Conservation (phyloP, 2,888 invertebrate genomes). For the Zhuqinia jingwanae region DNA sequence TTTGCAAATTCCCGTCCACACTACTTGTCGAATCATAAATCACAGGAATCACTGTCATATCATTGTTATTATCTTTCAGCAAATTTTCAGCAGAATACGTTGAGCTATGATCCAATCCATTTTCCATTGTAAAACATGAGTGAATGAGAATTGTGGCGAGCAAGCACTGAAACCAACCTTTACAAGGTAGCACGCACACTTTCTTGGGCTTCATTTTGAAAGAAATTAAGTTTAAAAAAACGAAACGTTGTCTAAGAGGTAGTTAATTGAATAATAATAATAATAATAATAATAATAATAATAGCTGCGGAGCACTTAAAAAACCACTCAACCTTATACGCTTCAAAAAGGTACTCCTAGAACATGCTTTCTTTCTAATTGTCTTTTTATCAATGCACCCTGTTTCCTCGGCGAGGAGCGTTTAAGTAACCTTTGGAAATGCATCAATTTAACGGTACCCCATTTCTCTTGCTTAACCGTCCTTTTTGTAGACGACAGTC, state of each 20-base stretch:
- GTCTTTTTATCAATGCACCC: constrained; percentile 61
- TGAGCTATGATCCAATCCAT: too few relatives aligned
- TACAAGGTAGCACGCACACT: constrained; percentile 39
- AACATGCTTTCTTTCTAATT: constrained; percentile 35
- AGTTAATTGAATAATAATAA: too few relatives aligned
- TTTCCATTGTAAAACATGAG: neutral
- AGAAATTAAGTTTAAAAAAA: too few relatives aligned
- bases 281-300: too few relatives aligned
- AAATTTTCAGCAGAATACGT: too few relatives aligned
- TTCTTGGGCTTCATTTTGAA: constrained; percentile 36
- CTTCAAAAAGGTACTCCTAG: too few relatives aligned
- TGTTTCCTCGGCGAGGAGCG: constrained; percentile 7
- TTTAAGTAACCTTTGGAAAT: constrained; percentile 53
- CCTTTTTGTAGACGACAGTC: too few relatives aligned
- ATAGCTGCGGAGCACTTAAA: too few relatives aligned
- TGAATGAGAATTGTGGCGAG: constrained; percentile 8
- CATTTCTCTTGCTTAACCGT: constrained; percentile 28
- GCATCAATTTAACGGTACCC: constrained; percentile 27
- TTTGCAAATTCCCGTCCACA: constrained; percentile 71
- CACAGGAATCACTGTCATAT: constrained; percentile 54
- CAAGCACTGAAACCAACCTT: constrained; percentile 1
- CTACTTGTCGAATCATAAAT: constrained; percentile 72
- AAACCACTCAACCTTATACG: too few relatives aligned
- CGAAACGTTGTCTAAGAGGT: too few relatives aligned
- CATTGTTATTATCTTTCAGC: neutral